Base-by-base conservation (phyloP, 2,797 vertebrate species). In the Parauchenoglanis ngamensis region DNA sequence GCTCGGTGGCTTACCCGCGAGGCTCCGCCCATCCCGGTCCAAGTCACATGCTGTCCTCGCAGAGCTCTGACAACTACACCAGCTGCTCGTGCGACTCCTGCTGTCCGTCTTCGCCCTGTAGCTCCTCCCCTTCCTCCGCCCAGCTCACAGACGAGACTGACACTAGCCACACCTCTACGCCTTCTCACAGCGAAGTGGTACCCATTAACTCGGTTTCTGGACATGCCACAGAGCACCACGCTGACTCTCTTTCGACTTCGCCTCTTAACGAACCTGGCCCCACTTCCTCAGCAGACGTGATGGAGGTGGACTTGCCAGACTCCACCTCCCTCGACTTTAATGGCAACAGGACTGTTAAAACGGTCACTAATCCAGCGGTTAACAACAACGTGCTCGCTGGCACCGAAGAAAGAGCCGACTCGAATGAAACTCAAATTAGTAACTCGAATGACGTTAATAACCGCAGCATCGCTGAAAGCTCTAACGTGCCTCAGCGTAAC, bases 21-120 rank as follows among this genome's bases (percentile, higher is more conserved):
- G 54, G 92, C 76, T 92, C 88, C 2, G 92, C 94, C 15, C 94
- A 91, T 84, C 92, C 67, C 19, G 93, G 91, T 65, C 92, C 95
- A 56, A 95, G 96, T 70, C 94, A 95, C 13, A 93, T 94, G 1
- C 95, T 94, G 0, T 96, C 96, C 82, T 96, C 96, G 0, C 94
- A 97, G 91, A 97, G 97, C 94, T 97, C 97, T 0, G 96, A 96
- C 85, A 96, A 97, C 93, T 96, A 93, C 92, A 96, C 95, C 93
- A 96, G 97, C 92, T 97, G 97, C 90, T 98, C 97, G 84, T 97
- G 97, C 0, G 95, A 95, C 87, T 97, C 97, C 77, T 97, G 96
- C 95, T 97, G 97, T 91, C 95, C 96, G 28, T 95, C 96, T 0
- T 97, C 97, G 0, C 96, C 95, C 15, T 96, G 96, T 92, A 97